Percentiles rank a stretch among this genome's conserved stretches.
phyloP scores from a whole-genome alignment of 2,888 invertebrate species.

The Dendrolimus pini region DNA sequence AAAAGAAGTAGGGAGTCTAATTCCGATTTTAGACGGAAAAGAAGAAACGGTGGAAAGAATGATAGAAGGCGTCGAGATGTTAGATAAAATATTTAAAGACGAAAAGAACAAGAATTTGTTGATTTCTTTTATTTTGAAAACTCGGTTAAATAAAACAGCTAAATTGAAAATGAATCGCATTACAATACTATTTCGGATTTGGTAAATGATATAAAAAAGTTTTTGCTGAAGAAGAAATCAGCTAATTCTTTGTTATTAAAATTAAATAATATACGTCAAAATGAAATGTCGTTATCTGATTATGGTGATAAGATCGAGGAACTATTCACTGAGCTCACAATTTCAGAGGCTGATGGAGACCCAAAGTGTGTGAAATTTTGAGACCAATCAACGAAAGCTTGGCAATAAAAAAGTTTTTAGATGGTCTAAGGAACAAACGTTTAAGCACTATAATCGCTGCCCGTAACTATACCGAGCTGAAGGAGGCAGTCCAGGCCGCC shows the following conservation, averaged over 20 bases:
- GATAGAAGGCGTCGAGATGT: conserved; percentile 1
- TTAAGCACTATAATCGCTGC: background rate
- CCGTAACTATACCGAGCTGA: background rate
- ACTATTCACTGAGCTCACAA: no score
- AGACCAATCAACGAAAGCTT: no score
- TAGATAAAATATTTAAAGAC: background rate
- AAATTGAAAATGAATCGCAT: background rate
- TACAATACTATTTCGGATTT: background rate
- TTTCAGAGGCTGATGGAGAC: no score
- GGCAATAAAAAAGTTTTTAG: no score
- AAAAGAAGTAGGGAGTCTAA: background rate
- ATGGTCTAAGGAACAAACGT: no score
- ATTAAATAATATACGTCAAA: background rate
- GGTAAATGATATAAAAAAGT: background rate
- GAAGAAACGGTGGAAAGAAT: background rate
- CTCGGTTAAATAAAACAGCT: background rate
- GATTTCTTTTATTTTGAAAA: no score
- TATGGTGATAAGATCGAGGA: no score
- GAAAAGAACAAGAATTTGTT: no score
- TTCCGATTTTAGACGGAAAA: background rate
- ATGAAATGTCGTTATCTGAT: no score
- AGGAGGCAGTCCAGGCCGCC: background rate
- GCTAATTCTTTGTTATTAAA: background rate
- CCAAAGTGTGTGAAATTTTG: no score
- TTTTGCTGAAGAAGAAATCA: background rate